Conservation (phyloP, 2,888 invertebrate species). For the Mamestra brassicae region DNA sequence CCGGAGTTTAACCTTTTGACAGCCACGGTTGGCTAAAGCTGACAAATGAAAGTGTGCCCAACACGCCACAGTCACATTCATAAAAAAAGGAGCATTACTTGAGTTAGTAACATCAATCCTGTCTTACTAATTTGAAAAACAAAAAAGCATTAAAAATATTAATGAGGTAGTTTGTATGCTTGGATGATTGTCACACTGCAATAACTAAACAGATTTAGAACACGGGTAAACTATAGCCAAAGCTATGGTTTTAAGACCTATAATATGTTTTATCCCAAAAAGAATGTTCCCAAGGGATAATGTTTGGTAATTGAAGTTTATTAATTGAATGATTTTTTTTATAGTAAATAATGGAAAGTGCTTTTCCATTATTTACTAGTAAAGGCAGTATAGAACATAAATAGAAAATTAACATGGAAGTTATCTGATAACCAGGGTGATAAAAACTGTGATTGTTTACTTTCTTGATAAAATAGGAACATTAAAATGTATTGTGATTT, state of each 20-base stretch:
- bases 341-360: no score
- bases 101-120: no score
- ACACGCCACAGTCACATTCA: no score
- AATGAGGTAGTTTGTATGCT: neutral
- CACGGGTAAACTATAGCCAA: neutral
- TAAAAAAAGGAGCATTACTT: no score
- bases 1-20: no score
- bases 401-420: constrained; percentile 8
- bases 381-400: neutral
- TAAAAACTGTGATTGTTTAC: constrained; percentile 30
- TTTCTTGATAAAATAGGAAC: constrained; percentile 13
- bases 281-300: no score
- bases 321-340: no score
- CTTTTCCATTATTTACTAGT: neutral
- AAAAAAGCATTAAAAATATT: neutral
- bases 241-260: neutral
- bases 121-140: no score
- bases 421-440: constrained; percentile 17
- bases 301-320: no score
- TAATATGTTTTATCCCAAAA: neutral
- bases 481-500: constrained; percentile 17
- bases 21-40: no score
- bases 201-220: neutral
- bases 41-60: no score
- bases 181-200: neutral